Conservation (phyloP, 1,140 invertebrate genomes). For the Cyclina sinensis region DNA sequence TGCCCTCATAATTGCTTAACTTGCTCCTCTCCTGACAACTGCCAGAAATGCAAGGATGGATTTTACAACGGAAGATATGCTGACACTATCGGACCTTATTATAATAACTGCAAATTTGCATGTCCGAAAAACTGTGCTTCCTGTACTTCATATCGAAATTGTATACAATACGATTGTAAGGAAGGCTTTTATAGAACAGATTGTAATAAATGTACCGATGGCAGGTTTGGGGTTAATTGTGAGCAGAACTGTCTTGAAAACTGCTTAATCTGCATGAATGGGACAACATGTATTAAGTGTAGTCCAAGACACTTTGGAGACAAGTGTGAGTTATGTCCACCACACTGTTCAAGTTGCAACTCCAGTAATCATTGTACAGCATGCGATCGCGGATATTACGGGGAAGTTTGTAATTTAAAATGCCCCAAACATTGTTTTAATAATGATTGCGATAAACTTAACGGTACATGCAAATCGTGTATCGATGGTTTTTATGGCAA, state of each 20-base stretch:
- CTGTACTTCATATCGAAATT: background rate
- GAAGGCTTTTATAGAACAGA: background rate
- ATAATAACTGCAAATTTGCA: background rate
- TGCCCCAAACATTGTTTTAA: background rate
- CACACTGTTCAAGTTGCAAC: background rate
- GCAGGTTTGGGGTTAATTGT: background rate
- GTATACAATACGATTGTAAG: background rate
- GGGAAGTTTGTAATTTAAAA: background rate
- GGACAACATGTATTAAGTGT: background rate
- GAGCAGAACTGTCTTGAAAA: background rate
- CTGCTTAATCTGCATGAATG: background rate
- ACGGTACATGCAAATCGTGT: background rate
- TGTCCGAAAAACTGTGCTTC: background rate
- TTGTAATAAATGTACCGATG: background rate
- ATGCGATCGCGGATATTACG: background rate
- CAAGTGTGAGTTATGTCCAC: background rate
- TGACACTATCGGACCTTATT: background rate
- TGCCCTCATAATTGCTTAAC: background rate
- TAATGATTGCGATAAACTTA: background rate
- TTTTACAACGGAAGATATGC: background rate
- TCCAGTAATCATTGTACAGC: background rate
- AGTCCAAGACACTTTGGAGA: background rate
- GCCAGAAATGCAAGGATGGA: background rate
- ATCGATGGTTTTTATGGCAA: background rate
- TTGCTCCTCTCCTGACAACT: background rate